These are phyloP conservation scores for Fringilla coelebs DNA, from an alignment of 2,797 vertebrate genomes.

Conservation along the genomic window DNA sequence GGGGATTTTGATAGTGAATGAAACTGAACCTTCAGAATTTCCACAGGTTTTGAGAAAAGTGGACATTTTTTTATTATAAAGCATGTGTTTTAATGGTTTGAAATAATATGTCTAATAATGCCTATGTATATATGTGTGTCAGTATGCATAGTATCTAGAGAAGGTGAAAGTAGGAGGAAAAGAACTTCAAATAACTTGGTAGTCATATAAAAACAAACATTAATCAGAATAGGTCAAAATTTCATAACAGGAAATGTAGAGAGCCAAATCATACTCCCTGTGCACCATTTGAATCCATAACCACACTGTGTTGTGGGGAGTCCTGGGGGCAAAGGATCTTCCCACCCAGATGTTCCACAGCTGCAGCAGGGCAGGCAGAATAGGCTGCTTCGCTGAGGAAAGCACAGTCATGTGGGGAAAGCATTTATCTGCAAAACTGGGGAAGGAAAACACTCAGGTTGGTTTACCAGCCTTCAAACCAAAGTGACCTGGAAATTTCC, in stretches of 20 bases:
- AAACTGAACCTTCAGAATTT: background rate
- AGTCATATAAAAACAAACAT: constrained; percentile 40
- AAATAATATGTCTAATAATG: background rate
- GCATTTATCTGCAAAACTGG: background rate
- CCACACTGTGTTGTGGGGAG: background rate
- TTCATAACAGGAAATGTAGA: constrained; percentile 53
- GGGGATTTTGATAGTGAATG: background rate
- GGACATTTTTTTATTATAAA: background rate
- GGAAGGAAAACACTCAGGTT: background rate
- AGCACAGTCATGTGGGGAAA: background rate
- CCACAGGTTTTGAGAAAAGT: background rate
- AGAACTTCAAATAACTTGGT: constrained; percentile 27
- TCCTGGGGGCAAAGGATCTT: constrained; percentile 31
- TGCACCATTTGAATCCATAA: background rate
- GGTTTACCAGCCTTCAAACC: background rate
- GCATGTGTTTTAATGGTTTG: background rate
- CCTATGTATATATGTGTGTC: background rate
- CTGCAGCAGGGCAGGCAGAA: background rate
- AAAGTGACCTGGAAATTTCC: background rate
- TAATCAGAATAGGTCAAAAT: constrained; percentile 43
- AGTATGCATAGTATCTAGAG: background rate
- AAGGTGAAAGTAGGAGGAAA: background rate
- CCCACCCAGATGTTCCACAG: constrained; percentile 52
- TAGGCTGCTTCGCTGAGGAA: background rate
- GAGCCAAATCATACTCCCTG: constrained; percentile 8